Evolutionary conservation across 2,888 invertebrate species (phyloP), one percentile per base, ranked within the genome.

Genomic region (Caenorhabditis sp.): DNA sequence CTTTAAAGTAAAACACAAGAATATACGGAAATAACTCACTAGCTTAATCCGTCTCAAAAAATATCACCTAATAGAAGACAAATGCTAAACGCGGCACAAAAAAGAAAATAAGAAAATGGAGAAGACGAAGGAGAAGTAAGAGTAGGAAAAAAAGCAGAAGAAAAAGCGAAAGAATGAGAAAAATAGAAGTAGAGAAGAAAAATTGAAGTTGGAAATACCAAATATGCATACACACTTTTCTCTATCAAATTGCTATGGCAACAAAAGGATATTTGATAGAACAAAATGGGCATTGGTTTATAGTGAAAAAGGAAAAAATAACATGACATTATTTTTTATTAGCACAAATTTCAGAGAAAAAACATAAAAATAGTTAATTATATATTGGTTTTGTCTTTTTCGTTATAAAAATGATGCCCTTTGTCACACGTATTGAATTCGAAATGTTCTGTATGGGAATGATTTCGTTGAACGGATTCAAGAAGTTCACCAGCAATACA

Each of bases 401-500:
- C 66, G 49, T 70, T 54, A 61, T 80, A 84, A 63, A 80, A 84
- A 53, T 81, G 80, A 70, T 84, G 84, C 17, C 77, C 81, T 43
- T 67, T 67, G 36, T 78, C 64, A 31, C 68, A 64, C 7, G 65
- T 58, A n/a, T 74, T 64, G 58, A 81, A 81, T 27, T 78, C 54
- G 59, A 80, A 84, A 65, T 78, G 77, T n/a, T 54, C 60, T 0
- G 83, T 81, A 27, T 72, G 66, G 0, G 53, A 26, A 50, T 79
- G 74, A 49, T 82, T 76, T 25, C 70, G 62, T 36, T 75, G 68
- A 1, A 82, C 59, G 0, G 81, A 80, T 20, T 82, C 82, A 12
- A 85, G 50, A 17, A 85, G 70, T 58, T 85, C 85, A 8, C 83
- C 84, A 1, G 85, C 85, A 17, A 81, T 70, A 36, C 85, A 85